Evolutionary conservation across 2,113 vertebrate species (phyloP).

Genomic region (Casuarius casuarius): DNA sequence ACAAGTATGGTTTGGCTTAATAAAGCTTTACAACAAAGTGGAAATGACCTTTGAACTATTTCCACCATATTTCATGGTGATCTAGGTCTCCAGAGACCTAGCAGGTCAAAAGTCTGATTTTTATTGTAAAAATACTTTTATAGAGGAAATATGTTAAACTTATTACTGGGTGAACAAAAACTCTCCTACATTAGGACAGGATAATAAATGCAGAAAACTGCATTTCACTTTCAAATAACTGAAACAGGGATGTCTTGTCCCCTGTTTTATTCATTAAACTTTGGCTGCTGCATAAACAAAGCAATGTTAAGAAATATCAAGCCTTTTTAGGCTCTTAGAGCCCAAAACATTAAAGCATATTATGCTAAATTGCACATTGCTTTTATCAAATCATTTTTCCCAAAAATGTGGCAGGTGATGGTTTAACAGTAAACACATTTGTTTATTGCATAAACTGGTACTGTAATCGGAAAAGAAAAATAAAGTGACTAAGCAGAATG

Average conservation of each 20-base stretch:
- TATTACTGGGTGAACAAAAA: background rate
- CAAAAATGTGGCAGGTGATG: conserved; percentile 32
- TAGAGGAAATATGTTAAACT: background rate
- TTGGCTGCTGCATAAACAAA: background rate
- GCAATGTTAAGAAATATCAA: background rate
- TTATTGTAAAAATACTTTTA: background rate
- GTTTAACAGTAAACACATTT: background rate
- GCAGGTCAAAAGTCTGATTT: background rate
- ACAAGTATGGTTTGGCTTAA: background rate
- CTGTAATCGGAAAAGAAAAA: conserved; percentile 13
- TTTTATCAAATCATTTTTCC: conserved; percentile 31
- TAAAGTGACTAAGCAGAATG: conserved; percentile 47
- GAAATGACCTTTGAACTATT: background rate
- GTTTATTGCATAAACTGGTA: conserved; percentile 17
- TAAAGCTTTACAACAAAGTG: background rate
- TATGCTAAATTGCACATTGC: background rate
- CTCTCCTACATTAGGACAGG: background rate
- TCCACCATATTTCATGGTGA: background rate
- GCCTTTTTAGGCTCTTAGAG: background rate
- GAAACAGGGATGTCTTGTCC: background rate
- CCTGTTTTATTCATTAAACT: background rate
- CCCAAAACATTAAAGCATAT: background rate
- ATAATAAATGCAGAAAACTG: background rate
- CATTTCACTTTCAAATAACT: background rate
- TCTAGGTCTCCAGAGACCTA: background rate